phyloP scores from a whole-genome alignment of 2,888 invertebrate genomes.

The Torymus auratus region DNA sequence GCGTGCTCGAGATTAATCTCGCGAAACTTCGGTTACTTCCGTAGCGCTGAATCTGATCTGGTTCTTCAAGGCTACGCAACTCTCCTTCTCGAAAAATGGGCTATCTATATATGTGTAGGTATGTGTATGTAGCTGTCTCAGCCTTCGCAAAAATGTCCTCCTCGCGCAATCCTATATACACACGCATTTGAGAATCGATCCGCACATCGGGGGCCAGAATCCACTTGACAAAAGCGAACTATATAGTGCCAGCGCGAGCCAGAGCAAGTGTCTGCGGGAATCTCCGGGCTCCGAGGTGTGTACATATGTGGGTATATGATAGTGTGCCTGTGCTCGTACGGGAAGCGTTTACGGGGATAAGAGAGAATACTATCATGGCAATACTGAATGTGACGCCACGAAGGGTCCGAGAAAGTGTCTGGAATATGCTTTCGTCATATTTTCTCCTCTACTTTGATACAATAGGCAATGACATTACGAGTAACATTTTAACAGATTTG shows the following conservation, averaged over 20 bases:
- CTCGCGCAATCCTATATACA: slow-evolving; percentile 22
- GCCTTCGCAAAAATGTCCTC: slow-evolving; percentile 32
- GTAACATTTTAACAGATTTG: too few relatives aligned
- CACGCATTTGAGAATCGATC: slow-evolving; percentile 43
- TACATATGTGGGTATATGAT: too few relatives aligned
- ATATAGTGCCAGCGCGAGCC: too few relatives aligned
- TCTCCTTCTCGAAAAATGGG: not conserved
- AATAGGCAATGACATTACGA: too few relatives aligned
- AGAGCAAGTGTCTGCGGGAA: not conserved
- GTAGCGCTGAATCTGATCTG: slow-evolving; percentile 33
- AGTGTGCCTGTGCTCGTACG: too few relatives aligned
- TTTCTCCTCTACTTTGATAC: too few relatives aligned
- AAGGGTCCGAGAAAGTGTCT: too few relatives aligned
- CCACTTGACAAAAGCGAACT: slow-evolving; percentile 27
- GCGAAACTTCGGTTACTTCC: not conserved
- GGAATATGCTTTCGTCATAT: too few relatives aligned
- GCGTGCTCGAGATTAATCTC: not conserved
- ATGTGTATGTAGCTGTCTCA: not conserved
- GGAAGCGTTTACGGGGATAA: too few relatives aligned
- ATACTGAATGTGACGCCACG: too few relatives aligned
- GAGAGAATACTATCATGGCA: too few relatives aligned
- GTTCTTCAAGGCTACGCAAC: slow-evolving; percentile 18
- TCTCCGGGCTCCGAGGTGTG: not conserved
- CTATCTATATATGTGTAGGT: too few relatives aligned
- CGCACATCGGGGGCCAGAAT: slow-evolving; percentile 9